Conservation (phyloP, 2,888 invertebrate species). For the Cantharis flavilabris region DNA sequence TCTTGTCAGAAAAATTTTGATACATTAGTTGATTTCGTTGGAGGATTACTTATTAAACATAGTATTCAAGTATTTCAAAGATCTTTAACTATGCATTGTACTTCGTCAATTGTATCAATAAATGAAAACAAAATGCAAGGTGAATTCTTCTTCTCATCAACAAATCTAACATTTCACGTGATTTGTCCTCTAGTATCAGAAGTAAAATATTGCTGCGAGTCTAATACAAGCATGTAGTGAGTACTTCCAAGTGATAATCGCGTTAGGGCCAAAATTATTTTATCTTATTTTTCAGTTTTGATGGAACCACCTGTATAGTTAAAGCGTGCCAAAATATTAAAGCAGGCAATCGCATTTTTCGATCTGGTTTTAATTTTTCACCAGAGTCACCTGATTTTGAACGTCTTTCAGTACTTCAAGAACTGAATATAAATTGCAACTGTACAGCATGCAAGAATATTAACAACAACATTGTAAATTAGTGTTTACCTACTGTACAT, state of each 20-base stretch:
- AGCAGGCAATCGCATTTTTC: neutral
- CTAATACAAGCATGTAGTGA: neutral
- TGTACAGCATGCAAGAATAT: too few relatives aligned
- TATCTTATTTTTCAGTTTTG: neutral
- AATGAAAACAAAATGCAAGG: neutral
- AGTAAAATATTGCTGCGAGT: neutral
- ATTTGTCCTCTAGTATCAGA: neutral
- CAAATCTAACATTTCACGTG: neutral
- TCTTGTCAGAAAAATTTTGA: neutral
- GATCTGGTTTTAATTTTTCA: neutral
- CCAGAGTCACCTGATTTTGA: neutral
- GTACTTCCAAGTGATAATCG: neutral
- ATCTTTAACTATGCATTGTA: neutral
- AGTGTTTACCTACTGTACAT: too few relatives aligned
- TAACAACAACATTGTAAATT: too few relatives aligned
- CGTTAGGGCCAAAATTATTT: neutral
- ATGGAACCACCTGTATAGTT: neutral
- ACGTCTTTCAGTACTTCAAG: too few relatives aligned
- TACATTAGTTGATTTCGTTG: neutral
- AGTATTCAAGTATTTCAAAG: neutral
- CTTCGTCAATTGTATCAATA: neutral
- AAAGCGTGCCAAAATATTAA: neutral
- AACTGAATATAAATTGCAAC: too few relatives aligned
- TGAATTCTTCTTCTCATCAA: fast-evolving
- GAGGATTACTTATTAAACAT: neutral